A percentile compares a stretch with the other conserved stretches of the same genome.
Conservation (phyloP, 2,113 vertebrate species). For the Cyphomyrus discorhynchus region DNA sequence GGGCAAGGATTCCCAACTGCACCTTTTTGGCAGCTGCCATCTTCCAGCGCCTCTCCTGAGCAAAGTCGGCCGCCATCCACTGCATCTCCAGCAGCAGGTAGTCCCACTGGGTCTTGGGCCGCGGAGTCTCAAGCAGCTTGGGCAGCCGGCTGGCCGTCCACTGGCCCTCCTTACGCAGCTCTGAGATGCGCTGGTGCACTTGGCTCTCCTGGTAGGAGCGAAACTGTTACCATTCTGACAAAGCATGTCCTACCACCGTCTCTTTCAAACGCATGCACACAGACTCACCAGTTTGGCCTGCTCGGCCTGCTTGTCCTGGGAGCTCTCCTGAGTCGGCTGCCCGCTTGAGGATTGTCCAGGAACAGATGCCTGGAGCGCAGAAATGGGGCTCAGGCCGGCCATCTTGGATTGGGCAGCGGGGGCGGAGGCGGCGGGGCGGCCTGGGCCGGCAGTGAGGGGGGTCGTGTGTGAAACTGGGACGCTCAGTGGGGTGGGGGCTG, state of each 20-base stretch:
- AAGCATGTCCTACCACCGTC: too few relatives aligned
- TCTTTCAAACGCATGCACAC: not conserved
- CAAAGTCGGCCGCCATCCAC: constrained; percentile 98
- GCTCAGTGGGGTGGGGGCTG: constrained; percentile 54
- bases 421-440: constrained; percentile 68
- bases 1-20: not conserved
- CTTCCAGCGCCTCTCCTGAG: constrained; percentile 95
- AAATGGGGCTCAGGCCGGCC: constrained; percentile 63
- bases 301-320: constrained; percentile 87
- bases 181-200: constrained; percentile 81
- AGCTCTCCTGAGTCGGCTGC: constrained; percentile 65
- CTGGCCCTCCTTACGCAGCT: constrained; percentile 85
- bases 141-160: constrained; percentile 87
- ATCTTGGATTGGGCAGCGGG: constrained; percentile 75
- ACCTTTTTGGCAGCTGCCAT: constrained; percentile 94
- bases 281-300: constrained; percentile 82
- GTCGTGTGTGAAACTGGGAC: constrained; percentile 55
- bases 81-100: constrained; percentile 97
- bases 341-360: constrained; percentile 63
- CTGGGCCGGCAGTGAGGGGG: constrained; percentile 60
- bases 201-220: constrained; percentile 69
- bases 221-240: not conserved
- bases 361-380: constrained; percentile 68
- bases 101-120: constrained; percentile 94
- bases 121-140: constrained; percentile 80